Evolutionary conservation across 2,888 invertebrate genomes (phyloP).

Genomic region (Philhelius pedissequus): DNA sequence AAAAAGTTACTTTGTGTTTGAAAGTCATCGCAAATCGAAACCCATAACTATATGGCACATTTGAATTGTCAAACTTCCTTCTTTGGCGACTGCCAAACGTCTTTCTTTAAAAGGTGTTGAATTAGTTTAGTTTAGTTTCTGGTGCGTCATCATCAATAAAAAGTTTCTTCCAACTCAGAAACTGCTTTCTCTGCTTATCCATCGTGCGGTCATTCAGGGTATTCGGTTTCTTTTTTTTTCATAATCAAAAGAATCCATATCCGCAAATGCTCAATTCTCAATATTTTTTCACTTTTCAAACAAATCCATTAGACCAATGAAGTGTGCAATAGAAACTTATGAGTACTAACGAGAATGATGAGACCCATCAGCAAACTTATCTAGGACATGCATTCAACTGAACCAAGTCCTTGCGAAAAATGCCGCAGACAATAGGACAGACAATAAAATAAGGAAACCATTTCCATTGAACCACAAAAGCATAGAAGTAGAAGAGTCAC

Average conservation of each 20-base stretch:
- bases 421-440: not conserved
- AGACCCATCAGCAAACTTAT: slow-evolving; percentile 19
- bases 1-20: not conserved
- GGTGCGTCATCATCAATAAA: not conserved
- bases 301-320: slow-evolving; percentile 24
- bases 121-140: not conserved
- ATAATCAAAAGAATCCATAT: slow-evolving; percentile 12
- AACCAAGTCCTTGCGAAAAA: not conserved
- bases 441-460: slow-evolving; percentile 54
- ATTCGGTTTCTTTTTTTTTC: not conserved
- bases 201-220: slow-evolving; percentile 22
- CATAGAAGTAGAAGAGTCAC: not conserved
- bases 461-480: slow-evolving; percentile 17
- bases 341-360: slow-evolving; percentile 42
- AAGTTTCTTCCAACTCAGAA: slow-evolving; percentile 27
- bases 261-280: slow-evolving; percentile 22
- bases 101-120: not conserved
- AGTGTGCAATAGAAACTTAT: slow-evolving; percentile 33
- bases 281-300: not conserved
- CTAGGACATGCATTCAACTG: not conserved
- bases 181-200: slow-evolving; percentile 24
- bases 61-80: not conserved
- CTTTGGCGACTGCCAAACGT: not conserved
- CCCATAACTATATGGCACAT: no score
- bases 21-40: not conserved